Percentiles rank a stretch among this genome's conserved stretches.
Evolutionary conservation across 2,888 invertebrate species (phyloP).

Genomic region (Dicroscelio sp.): DNA sequence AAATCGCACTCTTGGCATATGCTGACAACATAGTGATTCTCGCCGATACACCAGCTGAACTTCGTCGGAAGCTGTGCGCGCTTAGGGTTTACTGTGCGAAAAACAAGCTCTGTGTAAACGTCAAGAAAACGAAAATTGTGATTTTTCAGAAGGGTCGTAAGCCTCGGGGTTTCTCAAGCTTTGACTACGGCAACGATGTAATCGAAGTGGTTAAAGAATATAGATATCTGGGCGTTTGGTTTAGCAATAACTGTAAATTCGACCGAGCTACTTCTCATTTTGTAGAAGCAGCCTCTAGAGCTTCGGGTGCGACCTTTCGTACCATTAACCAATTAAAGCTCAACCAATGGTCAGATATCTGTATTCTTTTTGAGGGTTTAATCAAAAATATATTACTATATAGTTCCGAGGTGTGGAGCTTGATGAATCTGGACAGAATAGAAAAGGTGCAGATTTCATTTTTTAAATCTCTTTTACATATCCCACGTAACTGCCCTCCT

Average conservation of each 20-base stretch:
- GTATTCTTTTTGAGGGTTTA: neutral
- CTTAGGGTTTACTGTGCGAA: neutral
- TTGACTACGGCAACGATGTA: neutral
- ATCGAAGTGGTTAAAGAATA: slow-evolving; percentile 3
- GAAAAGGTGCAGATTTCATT: slow-evolving; percentile 2
- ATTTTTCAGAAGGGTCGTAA: neutral
- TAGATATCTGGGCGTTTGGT: slow-evolving; percentile 17
- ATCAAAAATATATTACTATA: neutral
- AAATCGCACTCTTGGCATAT: neutral
- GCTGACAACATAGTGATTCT: slow-evolving; percentile 25
- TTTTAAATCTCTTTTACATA: neutral
- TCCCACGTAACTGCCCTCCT: neutral
- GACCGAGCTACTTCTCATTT: neutral
- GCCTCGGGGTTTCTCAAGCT: neutral
- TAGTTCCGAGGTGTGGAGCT: neutral
- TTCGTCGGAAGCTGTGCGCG: neutral
- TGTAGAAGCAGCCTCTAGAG: neutral
- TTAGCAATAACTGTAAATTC: neutral
- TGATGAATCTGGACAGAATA: neutral
- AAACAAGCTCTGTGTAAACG: neutral
- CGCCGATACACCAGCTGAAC: slow-evolving; percentile 19
- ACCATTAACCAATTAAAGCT: neutral
- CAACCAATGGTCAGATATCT: neutral
- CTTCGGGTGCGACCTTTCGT: neutral
- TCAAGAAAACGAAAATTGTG: neutral